Evolutionary conservation across 2,888 invertebrate genomes (phyloP).

Genomic region (Myathropa florea): DNA sequence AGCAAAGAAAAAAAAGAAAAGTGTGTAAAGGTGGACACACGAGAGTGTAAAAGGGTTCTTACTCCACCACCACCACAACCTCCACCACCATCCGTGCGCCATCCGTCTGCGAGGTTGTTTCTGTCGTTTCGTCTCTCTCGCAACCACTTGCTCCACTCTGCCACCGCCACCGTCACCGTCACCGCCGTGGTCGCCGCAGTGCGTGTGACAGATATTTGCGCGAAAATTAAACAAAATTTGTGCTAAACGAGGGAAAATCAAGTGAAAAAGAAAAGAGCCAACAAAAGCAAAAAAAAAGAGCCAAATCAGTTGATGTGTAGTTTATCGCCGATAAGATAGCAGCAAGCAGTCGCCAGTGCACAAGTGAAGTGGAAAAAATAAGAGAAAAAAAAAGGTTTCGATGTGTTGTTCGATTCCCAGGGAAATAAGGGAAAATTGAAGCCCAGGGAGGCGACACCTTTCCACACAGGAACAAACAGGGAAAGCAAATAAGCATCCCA

Average conservation of each 20-base stretch:
- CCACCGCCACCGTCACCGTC: neutral
- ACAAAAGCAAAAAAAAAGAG: neutral
- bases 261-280: constrained; percentile 11
- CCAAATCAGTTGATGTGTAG: neutral
- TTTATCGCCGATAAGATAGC: constrained; percentile 56
- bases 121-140: constrained; percentile 51
- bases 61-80: constrained; percentile 2
- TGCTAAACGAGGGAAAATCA: constrained; percentile 18
- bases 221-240: constrained; percentile 36
- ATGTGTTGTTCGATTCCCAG: neutral
- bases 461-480: constrained; percentile 28
- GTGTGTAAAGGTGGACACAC: neutral
- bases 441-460: neutral
- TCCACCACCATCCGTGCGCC: constrained; percentile 6
- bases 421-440: neutral
- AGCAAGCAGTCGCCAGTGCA: neutral
- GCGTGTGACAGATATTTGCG: constrained; percentile 55
- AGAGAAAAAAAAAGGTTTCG: neutral
- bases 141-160: neutral
- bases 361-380: neutral
- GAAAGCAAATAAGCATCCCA: constrained; percentile 24
- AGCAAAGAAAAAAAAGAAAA: constrained; percentile 7
- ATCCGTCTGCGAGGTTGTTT: constrained; percentile 52
- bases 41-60: constrained; percentile 47
- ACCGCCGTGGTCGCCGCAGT: constrained; percentile 40